Base-by-base conservation (phyloP, 2,888 invertebrate genomes). In the Lycocerus yunnanus region DNA sequence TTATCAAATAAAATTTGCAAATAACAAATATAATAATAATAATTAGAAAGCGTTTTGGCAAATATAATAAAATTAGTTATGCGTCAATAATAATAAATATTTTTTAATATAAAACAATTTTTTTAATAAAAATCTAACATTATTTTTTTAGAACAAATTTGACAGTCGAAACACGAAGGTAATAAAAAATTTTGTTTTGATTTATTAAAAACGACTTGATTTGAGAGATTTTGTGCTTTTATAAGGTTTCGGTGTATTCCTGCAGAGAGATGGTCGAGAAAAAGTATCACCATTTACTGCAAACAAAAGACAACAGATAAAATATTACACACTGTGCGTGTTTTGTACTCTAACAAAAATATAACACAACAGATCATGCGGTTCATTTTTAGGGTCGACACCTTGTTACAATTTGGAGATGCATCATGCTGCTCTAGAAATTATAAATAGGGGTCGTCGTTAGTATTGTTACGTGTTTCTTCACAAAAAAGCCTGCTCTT, bases 41-140 rank as follows among this genome's bases (percentile, higher is more conserved):
- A 63, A 60, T 73, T 67, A 72, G 68, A 72, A 76, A 65, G 73
- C 70, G 27, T 70, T 58, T 74, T 66, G 70, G 68, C 72, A 74
- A 58, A 68, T 24, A 72, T 69, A 66, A 68, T 68, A 66, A 70
- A 69, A 72, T 68, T 76, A 66, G 72, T 74, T 70, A 77, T 74
- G 75, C 77, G 72, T 63, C 20, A 63, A 72, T 43, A 43, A 43
- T 77, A 77, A 73, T 72, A 79, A 67, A 72, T 71, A 74, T 74
- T 74, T 73, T 66, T 70, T 24, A 75, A 71, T 68, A 59, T 68
- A 59, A 66, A 60, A 58, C 10, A 20, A 72, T 61, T 18, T 59
- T 63, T 63, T 63, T 63, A 63, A 43, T 43, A 43, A 43, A 43
- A 63, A 63, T 20, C 61, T 63, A 63, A 63, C 61, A 20, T 63